phyloP scores from a whole-genome alignment of 2,113 vertebrate species.

The Nothocercus julius region DNA sequence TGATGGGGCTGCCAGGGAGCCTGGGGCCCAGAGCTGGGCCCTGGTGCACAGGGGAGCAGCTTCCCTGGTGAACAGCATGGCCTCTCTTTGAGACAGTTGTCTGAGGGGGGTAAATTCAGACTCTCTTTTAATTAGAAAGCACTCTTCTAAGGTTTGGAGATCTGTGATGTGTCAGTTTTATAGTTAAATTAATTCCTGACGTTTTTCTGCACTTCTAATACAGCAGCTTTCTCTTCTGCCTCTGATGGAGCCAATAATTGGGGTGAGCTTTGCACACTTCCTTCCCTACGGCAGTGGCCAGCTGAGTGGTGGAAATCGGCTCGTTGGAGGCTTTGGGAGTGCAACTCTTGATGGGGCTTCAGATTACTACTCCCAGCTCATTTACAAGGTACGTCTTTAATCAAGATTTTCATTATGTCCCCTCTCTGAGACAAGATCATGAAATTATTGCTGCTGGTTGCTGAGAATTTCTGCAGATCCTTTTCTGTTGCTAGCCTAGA shows the following conservation, averaged over 20 bases:
- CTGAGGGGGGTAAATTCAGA: not conserved
- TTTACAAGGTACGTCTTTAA: slow-evolving; percentile 84
- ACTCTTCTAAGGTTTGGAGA: not conserved
- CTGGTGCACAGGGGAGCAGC: not conserved
- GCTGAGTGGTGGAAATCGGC: slow-evolving; percentile 86
- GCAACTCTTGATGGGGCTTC: slow-evolving; percentile 90
- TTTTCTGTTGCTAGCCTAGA: not conserved
- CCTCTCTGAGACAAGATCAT: not conserved
- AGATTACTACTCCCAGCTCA: slow-evolving; percentile 96
- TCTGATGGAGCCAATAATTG: slow-evolving; percentile 94
- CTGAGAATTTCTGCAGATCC: not conserved
- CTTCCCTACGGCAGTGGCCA: slow-evolving; percentile 90
- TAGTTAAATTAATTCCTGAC: slow-evolving; percentile 40
- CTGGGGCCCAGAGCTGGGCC: not conserved
- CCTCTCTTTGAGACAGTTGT: not conserved
- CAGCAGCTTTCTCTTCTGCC: slow-evolving; percentile 93
- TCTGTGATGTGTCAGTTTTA: not conserved
- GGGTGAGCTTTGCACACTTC: slow-evolving; percentile 92
- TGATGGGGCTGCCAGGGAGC: not conserved
- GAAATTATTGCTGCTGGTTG: not conserved
- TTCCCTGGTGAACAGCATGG: not conserved
- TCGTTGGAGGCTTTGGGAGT: slow-evolving; percentile 92
- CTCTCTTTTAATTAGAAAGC: not conserved
- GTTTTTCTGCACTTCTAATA: slow-evolving; percentile 41
- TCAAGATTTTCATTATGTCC: not conserved